These are phyloP conservation scores for Heterodera schachtii DNA, from an alignment of 1,140 invertebrate genomes.

Conservation along the genomic window DNA sequence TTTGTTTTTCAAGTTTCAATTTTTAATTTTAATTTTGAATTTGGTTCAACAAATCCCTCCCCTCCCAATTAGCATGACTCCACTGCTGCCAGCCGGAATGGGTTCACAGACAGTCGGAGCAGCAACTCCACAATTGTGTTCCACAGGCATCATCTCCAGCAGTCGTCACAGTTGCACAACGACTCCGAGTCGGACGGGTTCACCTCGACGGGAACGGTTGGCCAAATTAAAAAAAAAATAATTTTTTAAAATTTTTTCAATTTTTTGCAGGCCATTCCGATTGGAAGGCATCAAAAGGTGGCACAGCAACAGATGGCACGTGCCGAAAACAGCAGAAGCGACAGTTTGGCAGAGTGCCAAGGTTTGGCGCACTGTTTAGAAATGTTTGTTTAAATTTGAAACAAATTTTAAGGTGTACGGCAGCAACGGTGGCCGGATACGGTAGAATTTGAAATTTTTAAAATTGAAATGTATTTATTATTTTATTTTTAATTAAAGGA, in stretches of 20 bases:
- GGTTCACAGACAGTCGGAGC: constrained; percentile 29
- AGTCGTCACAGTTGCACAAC: constrained; percentile 2
- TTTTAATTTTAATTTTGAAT: no score
- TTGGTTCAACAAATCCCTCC: no score
- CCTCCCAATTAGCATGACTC: constrained; percentile 5
- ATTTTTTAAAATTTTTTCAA: neutral
- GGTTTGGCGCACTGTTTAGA: no score
- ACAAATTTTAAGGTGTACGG: neutral
- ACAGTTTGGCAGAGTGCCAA: no score
- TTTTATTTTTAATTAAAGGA: neutral
- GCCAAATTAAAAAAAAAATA: neutral
- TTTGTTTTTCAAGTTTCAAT: no score
- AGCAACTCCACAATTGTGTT: constrained; percentile 25
- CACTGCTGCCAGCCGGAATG: constrained; percentile 9
- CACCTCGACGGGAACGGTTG: constrained; percentile 27
- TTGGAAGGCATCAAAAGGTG: neutral
- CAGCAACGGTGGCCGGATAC: neutral
- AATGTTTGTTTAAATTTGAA: no score
- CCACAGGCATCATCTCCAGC: neutral
- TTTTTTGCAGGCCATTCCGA: neutral
- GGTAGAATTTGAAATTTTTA: neutral
- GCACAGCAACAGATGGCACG: no score
- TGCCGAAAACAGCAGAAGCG: no score
- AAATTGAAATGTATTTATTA: neutral
- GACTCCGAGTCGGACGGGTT: constrained; percentile 36